Evolutionary conservation across 2,113 vertebrate genomes (phyloP), one percentile per base, ranked within the genome.

Genomic region (Diphyllodes magnificus): DNA sequence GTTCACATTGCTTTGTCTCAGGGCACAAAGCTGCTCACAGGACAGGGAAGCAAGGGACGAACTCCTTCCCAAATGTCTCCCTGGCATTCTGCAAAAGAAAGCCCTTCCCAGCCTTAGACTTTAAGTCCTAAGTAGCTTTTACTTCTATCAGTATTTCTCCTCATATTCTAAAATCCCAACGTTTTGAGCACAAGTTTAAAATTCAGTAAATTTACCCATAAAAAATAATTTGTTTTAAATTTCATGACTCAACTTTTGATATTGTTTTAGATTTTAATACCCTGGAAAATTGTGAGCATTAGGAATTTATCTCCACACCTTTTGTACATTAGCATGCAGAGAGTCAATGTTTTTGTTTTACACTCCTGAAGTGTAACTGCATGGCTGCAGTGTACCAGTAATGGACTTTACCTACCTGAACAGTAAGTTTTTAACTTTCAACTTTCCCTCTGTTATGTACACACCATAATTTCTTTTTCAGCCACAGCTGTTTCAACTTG

Each of bases 61-160:
- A 2, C 15, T n/a, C 11, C 11, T 33, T 24, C 18, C 49, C 30
- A 12, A 47, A 45, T 4, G 0, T 13, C 9, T 44, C 8, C 11
- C 35, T 17, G 18, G 11, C 8, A 15, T 42, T 69, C 25, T 47
- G 9, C 24, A 61, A 53, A 57, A 15, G 12, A 79, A 3, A 78
- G 12, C 15, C 21, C 11, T 51, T 2, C 13, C 3, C 71, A 35
- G 20, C 7, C 31, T 33, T 3, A 49, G 49, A 49, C 49, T 49
- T 22, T 56, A 66, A 63, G 11, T 81, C 28, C 31, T 30, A 13
- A 8, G 12, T 24, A 40, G 44, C 20, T 47, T 68, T 40, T 77
- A 9, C 3, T 82, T 60, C 18, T 56, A 3, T 65, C 25, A 50
- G 2, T 73, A 13, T 56, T 56, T 85, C 30, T 47, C 4, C 7